Percentiles rank a stretch among this genome's conserved stretches.
These are phyloP conservation scores for Parauchenoglanis punctatus DNA, from an alignment of 2,797 vertebrate genomes.

Conservation along the genomic window DNA sequence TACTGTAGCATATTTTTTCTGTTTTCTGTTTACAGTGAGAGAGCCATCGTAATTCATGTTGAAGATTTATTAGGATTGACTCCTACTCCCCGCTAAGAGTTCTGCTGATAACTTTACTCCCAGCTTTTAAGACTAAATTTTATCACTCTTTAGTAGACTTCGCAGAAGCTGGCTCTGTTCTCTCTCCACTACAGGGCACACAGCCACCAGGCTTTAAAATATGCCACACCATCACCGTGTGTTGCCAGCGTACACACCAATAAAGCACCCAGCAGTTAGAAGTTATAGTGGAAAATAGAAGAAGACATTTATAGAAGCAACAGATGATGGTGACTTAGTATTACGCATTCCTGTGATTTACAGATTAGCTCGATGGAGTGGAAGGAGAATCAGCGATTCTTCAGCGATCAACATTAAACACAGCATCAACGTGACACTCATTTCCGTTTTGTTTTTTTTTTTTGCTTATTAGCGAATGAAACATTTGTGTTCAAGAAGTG, in stretches of 20 bases:
- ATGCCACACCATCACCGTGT: neutral
- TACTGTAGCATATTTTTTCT: neutral
- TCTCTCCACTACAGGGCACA: neutral
- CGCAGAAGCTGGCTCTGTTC: neutral
- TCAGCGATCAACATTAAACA: neutral
- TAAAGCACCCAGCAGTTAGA: neutral
- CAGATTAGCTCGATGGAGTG: neutral
- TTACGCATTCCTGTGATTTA: neutral
- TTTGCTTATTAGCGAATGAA: neutral
- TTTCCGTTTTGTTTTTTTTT: neutral
- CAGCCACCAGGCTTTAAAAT: neutral
- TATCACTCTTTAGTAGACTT: neutral
- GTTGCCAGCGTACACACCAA: neutral
- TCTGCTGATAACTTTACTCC: neutral
- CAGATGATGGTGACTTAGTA: neutral
- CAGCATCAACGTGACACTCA: too few relatives aligned
- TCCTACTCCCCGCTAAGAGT: neutral
- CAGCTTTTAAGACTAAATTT: neutral
- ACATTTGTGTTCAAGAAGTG: neutral
- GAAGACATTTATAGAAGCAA: neutral
- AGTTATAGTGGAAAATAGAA: constrained; percentile 5
- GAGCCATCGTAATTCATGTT: neutral
- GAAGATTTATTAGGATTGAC: neutral
- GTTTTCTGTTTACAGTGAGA: neutral
- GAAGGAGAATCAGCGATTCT: neutral